Evolutionary conservation across 2,797 vertebrate species (phyloP).

Genomic region (Gallinago solitaria): DNA sequence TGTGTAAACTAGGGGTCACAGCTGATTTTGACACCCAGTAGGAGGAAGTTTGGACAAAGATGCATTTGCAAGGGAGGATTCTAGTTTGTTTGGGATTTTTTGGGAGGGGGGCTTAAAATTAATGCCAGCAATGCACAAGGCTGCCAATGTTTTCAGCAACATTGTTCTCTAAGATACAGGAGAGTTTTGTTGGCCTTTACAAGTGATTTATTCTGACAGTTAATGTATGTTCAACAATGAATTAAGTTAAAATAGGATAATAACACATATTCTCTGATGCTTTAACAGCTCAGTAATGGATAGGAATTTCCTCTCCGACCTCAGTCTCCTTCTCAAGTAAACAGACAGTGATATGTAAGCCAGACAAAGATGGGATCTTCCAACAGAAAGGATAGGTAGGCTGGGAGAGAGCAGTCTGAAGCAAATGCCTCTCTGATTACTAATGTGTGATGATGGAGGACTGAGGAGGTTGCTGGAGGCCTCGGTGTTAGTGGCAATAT

Average conservation of each 20-base stretch:
- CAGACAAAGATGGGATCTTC: neutral
- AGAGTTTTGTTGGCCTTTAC: slow-evolving; percentile 42
- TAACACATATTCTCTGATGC: slow-evolving; percentile 37
- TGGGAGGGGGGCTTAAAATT: neutral
- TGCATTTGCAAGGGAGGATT: neutral
- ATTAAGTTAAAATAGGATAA: slow-evolving; percentile 61
- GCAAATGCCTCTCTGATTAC: neutral
- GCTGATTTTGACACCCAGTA: neutral
- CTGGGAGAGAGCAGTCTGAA: neutral
- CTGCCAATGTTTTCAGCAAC: neutral
- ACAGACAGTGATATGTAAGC: neutral
- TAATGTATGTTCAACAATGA: slow-evolving; percentile 56
- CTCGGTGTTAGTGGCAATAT: neutral
- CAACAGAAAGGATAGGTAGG: neutral
- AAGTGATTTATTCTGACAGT: slow-evolving; percentile 35
- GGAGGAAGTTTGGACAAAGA: neutral
- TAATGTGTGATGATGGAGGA: neutral
- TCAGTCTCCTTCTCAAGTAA: slow-evolving; percentile 12
- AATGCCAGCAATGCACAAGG: neutral
- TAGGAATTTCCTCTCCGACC: neutral
- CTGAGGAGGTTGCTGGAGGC: neutral
- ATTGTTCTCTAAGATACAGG: slow-evolving; percentile 1
- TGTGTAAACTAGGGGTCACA: neutral
- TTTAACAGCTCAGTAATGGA: slow-evolving; percentile 44
- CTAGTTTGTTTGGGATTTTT: neutral